A percentile compares a stretch with the other conserved stretches of the same genome.
Evolutionary conservation across 2,113 vertebrate genomes (phyloP).

Genomic region (Cyphomyrus plagiostoma): DNA sequence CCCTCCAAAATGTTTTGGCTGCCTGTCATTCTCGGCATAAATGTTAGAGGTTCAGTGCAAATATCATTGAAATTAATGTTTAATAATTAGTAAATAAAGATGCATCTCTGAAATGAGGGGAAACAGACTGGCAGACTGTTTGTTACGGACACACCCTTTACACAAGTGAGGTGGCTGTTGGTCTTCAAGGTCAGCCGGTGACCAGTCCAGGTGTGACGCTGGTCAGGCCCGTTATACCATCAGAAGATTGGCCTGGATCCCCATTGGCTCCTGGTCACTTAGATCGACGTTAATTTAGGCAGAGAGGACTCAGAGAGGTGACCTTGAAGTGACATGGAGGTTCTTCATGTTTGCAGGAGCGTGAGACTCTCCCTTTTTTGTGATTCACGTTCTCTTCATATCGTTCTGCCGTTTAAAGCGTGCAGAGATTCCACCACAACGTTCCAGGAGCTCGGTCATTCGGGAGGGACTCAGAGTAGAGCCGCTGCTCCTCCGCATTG

Average conservation of each 20-base stretch:
- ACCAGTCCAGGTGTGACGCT: neutral
- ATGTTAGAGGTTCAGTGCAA: neutral
- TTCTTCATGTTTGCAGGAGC: neutral
- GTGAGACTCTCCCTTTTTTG: neutral
- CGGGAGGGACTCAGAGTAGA: too few relatives aligned
- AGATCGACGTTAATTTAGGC: neutral
- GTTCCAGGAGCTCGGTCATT: neutral
- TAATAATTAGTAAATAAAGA: neutral
- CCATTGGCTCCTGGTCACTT: neutral
- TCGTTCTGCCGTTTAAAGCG: neutral
- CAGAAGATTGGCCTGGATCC: neutral
- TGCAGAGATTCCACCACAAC: neutral
- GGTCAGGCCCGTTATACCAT: neutral
- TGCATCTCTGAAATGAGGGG: neutral
- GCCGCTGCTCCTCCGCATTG: too few relatives aligned
- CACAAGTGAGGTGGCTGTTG: neutral
- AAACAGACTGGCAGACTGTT: neutral
- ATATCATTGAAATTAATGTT: neutral
- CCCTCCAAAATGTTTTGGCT: neutral
- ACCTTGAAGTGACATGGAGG: neutral
- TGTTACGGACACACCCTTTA: neutral
- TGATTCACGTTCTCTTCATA: neutral
- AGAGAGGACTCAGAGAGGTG: neutral
- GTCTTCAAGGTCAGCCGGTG: neutral
- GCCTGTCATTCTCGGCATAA: neutral